Conservation (phyloP, 2,113 vertebrate genomes). For the Pelusios castaneus region DNA sequence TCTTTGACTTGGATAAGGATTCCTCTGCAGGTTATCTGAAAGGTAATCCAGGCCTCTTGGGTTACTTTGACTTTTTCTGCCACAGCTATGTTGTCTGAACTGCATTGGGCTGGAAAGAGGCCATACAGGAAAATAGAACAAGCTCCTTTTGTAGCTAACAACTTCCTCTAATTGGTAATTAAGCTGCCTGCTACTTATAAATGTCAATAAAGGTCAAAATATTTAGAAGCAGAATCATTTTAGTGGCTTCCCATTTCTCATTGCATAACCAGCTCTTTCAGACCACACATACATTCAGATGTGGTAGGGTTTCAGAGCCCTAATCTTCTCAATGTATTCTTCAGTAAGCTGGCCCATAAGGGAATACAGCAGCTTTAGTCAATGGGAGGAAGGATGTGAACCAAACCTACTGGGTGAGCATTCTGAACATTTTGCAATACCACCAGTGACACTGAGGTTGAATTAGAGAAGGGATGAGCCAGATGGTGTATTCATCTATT, state of each 20-base stretch:
- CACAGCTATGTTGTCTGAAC: conserved; percentile 39
- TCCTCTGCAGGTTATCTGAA: conserved; percentile 5
- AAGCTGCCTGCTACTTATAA: conserved; percentile 73
- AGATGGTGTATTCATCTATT: conserved; percentile 40
- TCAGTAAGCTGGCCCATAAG: conserved; percentile 45
- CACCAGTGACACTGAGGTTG: conserved; percentile 48
- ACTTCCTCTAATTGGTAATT: conserved; percentile 74
- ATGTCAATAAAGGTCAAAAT: conserved; percentile 76
- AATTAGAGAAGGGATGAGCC: conserved; percentile 19
- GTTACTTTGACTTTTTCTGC: conserved; percentile 40
- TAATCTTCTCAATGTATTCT: conserved; percentile 54
- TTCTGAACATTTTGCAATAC: conserved; percentile 56
- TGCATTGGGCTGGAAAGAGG: conserved; percentile 57
- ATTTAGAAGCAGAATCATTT: conserved; percentile 73
- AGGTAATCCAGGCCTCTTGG: not conserved
- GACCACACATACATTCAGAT: conserved; percentile 67
- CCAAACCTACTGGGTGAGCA: conserved; percentile 49
- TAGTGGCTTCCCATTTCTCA: conserved; percentile 69
- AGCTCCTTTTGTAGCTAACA: conserved; percentile 71
- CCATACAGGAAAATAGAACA: conserved; percentile 60
- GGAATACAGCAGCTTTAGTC: conserved; percentile 59
- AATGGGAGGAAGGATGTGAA: conserved; percentile 62
- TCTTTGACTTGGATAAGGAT: not conserved
- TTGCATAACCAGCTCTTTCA: conserved; percentile 54
- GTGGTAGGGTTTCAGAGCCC: conserved; percentile 63